Evolutionary conservation across 2,888 invertebrate species (phyloP).

Genomic region (Dolomedes plantarius): DNA sequence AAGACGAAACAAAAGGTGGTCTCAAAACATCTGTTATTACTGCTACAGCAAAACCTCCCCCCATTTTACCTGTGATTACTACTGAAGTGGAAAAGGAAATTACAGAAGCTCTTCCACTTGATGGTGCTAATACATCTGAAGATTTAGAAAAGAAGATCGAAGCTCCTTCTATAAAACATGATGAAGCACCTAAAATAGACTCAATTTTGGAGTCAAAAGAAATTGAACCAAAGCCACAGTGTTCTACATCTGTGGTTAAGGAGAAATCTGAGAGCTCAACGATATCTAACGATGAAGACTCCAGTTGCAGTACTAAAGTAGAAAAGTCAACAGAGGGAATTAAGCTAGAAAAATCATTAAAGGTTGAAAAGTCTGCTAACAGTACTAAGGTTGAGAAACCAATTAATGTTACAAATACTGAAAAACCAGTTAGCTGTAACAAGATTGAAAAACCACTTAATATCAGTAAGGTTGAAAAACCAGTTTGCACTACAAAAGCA

Average conservation of each 20-base stretch:
- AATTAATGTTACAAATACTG: too few relatives aligned
- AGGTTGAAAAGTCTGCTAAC: too few relatives aligned
- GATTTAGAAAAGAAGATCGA: constrained; percentile 1
- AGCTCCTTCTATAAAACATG: not conserved
- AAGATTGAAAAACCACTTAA: too few relatives aligned
- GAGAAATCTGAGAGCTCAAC: not conserved
- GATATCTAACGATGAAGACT: too few relatives aligned
- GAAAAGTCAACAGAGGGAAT: too few relatives aligned
- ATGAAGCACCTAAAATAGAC: not conserved
- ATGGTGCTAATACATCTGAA: not conserved
- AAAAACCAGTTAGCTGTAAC: too few relatives aligned
- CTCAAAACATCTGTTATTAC: constrained; percentile 46
- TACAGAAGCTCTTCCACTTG: not conserved
- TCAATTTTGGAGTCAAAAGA: not conserved
- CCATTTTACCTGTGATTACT: not conserved
- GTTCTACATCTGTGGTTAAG: not conserved
- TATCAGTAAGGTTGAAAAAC: too few relatives aligned
- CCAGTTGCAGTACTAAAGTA: too few relatives aligned
- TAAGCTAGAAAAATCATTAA: too few relatives aligned
- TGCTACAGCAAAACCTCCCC: not conserved
- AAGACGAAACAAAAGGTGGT: constrained; percentile 13
- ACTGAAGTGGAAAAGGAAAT: not conserved
- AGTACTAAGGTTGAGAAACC: too few relatives aligned
- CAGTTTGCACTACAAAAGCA: too few relatives aligned
- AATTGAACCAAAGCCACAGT: not conserved